Percentiles rank a stretch among this genome's conserved stretches.
phyloP scores from a whole-genome alignment of 2,113 vertebrate genomes.

The Cyprinodon variegatus region DNA sequence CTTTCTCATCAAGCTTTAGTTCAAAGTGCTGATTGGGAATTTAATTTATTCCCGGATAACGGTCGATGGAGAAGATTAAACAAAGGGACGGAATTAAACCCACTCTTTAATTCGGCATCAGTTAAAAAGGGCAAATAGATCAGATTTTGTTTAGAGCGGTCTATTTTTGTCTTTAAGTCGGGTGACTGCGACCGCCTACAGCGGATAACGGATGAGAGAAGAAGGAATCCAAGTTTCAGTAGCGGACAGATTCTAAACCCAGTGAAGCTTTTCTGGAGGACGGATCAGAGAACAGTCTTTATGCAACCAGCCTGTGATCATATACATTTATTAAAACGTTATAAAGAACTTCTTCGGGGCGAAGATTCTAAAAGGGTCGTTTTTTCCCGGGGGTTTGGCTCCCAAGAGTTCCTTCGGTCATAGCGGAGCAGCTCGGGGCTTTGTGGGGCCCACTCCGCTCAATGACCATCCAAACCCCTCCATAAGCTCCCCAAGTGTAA shows the following conservation, averaged over 20 bases:
- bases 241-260: neutral
- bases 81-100: neutral
- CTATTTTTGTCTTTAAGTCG: fast-evolving
- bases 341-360: fast-evolving
- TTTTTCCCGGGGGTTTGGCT: neutral
- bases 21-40: neutral
- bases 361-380: neutral
- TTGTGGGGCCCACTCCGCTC: slow-evolving; percentile 24
- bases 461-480: neutral
- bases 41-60: neutral
- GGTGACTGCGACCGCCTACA: neutral
- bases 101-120: neutral
- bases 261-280: fast-evolving
- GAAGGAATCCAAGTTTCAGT: neutral
- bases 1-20: neutral
- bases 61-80: neutral
- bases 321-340: fast-evolving
- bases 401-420: neutral
- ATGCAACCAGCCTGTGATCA: fast-evolving
- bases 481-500: too few species aligned
- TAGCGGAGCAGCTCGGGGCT: neutral
- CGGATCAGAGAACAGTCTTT: neutral
- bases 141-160: neutral
- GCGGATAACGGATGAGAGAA: neutral
- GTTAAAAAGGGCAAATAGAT: neutral